These are phyloP conservation scores for Drymonia ruficornis DNA, from an alignment of 2,888 invertebrate species.

Conservation along the genomic window DNA sequence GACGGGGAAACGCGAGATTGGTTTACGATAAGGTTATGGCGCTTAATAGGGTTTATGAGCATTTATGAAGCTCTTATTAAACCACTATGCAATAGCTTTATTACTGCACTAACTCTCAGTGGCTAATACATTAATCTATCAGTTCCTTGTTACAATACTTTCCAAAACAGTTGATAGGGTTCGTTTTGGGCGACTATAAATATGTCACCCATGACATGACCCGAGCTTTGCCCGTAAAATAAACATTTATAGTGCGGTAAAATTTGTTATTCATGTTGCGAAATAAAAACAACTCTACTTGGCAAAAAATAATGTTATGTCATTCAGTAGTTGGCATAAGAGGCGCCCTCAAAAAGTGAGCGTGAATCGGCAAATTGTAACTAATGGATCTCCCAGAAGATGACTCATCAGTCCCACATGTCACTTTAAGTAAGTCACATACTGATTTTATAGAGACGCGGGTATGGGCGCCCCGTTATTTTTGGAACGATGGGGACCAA, in stretches of 20 bases:
- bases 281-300: slow-evolving; percentile 25
- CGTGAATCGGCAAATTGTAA: slow-evolving; percentile 73
- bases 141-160: slow-evolving; percentile 7
- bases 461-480: slow-evolving; percentile 49
- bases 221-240: neutral
- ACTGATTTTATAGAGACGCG: slow-evolving; percentile 56
- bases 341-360: slow-evolving; percentile 65
- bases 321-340: slow-evolving; percentile 41
- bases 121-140: slow-evolving; percentile 2
- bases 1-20: slow-evolving; percentile 53
- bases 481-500: slow-evolving; percentile 42
- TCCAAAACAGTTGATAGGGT: neutral
- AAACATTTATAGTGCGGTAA: slow-evolving; percentile 3
- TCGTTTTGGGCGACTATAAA: neutral
- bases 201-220: neutral
- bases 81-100: slow-evolving; percentile 33
- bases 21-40: slow-evolving; percentile 51
- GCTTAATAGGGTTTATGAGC: slow-evolving; percentile 48
- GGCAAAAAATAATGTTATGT: slow-evolving; percentile 37
- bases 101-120: slow-evolving; percentile 11
- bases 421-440: slow-evolving; percentile 61
- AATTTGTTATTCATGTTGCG: slow-evolving; percentile 1
- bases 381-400: slow-evolving; percentile 75
- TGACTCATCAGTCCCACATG: slow-evolving; percentile 72
- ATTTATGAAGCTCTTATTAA: slow-evolving; percentile 37